Percentiles rank a stretch among this genome's conserved stretches.
Conservation (phyloP, 2,113 vertebrate genomes). For the Rhegmatorhina hoffmannsi region DNA sequence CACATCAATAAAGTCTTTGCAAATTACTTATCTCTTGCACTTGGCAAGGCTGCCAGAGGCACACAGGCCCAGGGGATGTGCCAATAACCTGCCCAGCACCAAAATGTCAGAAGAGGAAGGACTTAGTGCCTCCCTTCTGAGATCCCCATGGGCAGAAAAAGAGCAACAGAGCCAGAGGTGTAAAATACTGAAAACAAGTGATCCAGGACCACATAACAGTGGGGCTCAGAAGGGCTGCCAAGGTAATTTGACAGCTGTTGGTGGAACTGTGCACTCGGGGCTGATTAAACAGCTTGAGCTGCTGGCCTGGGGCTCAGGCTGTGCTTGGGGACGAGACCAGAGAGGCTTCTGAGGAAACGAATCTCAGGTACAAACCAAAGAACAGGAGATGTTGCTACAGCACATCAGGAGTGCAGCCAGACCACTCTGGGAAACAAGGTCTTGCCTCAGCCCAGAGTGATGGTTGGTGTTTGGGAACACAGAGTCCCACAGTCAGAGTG, state of each 20-base stretch:
- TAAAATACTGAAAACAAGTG: background rate
- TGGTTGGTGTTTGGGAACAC: background rate
- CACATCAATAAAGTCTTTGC: background rate
- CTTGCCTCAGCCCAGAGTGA: background rate
- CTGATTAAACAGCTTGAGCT: background rate
- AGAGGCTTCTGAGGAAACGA: background rate
- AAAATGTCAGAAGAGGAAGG: background rate
- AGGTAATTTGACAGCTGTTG: background rate
- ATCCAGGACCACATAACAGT: background rate
- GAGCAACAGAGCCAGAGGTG: background rate
- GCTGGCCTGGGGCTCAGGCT: conserved; percentile 29
- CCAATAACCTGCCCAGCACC: background rate
- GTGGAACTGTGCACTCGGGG: background rate
- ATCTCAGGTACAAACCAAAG: background rate
- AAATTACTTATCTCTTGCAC: background rate
- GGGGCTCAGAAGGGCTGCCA: background rate
- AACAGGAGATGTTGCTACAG: background rate
- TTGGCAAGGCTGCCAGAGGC: background rate
- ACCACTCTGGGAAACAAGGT: background rate
- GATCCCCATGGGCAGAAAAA: accelerated
- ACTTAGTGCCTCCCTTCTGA: background rate
- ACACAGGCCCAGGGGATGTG: background rate
- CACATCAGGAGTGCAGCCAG: background rate
- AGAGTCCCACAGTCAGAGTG: background rate
- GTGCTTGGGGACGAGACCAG: accelerated